These are phyloP conservation scores for Yasuhikotakia modesta DNA, from an alignment of 2,797 vertebrate species.

Conservation along the genomic window DNA sequence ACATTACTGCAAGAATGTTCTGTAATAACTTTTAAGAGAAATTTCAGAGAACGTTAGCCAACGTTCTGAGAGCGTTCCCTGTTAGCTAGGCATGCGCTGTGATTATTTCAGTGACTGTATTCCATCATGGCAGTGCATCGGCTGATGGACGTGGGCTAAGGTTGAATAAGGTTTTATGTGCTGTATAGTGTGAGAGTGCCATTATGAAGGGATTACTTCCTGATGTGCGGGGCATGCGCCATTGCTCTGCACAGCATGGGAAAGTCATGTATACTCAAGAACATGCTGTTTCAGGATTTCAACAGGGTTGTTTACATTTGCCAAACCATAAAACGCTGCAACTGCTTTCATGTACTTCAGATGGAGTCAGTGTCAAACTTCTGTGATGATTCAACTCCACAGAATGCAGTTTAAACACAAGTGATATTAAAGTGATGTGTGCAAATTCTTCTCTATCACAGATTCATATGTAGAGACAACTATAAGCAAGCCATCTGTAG, in stretches of 20 bases:
- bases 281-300: neutral
- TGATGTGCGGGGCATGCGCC: slow-evolving; percentile 64
- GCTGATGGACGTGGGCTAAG: slow-evolving; percentile 46
- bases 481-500: neutral
- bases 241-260: slow-evolving; percentile 35
- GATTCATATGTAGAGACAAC: neutral
- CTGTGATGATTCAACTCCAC: neutral
- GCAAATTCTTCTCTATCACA: neutral
- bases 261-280: slow-evolving; percentile 8
- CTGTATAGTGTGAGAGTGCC: slow-evolving; percentile 55
- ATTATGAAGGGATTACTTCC: slow-evolving; percentile 67
- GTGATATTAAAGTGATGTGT: neutral
- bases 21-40: no score
- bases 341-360: neutral
- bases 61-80: no score
- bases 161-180: slow-evolving; percentile 67
- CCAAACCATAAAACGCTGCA: neutral
- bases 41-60: no score
- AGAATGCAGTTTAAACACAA: neutral
- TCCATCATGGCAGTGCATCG: slow-evolving; percentile 64
- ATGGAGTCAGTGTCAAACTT: neutral
- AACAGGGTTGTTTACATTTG: slow-evolving; percentile 66
- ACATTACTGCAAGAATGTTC: no score
- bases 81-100: slow-evolving; percentile 54
- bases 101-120: slow-evolving; percentile 59